Base-by-base conservation (phyloP, 2,113 vertebrate genomes). In the Leiothrix lutea region DNA sequence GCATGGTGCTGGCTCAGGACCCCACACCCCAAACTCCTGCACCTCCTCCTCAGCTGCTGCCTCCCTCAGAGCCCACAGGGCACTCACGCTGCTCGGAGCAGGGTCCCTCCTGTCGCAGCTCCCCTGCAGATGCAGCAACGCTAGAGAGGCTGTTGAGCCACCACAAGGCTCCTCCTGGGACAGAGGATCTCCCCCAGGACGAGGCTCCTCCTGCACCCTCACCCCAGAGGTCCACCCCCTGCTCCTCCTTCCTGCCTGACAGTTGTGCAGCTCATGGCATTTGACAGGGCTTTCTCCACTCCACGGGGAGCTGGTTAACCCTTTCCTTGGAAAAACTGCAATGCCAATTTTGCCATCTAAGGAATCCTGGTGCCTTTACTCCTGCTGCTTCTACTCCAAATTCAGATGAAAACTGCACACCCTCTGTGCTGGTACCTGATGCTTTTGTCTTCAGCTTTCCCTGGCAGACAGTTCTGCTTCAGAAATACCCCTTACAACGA, bases 161-260 rank as follows among this genome's bases (percentile, higher is more conserved):
- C 70, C 42, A 64, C 14, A 86, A 48, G 36, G 26, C 20, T 95
- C 40, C 47, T 88, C 45, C 47, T 50, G 86, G 80, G 66, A 61
- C 16, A 5, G 17, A 31, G 61, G 10, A 79, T 70, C 72, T 71
- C 60, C 47, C 54, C 48, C n/a, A 33, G 77, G 50, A 2, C 0
- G 2, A 56, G 56, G 86, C 73, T 92, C 64, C 80, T 74, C 94
- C 69, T 15, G 72, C 88, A 92, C 36, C 78, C 89, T 87, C 65
- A 44, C 28, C 66, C n/a, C 31, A 29, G 77, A 90, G 93, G 78
- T 89, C 96, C 95, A 92, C 87, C 94, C 93, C 80, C 89, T 91
- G 94, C 95, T 95, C 95, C 95, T 96, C 96, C 94, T 95, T 92
- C 79, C 26, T 5, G 66, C 8, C 71, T 73, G 75, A 58, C 82